phyloP scores from a whole-genome alignment of 2,888 invertebrate genomes.

The Cetonia aurata region DNA sequence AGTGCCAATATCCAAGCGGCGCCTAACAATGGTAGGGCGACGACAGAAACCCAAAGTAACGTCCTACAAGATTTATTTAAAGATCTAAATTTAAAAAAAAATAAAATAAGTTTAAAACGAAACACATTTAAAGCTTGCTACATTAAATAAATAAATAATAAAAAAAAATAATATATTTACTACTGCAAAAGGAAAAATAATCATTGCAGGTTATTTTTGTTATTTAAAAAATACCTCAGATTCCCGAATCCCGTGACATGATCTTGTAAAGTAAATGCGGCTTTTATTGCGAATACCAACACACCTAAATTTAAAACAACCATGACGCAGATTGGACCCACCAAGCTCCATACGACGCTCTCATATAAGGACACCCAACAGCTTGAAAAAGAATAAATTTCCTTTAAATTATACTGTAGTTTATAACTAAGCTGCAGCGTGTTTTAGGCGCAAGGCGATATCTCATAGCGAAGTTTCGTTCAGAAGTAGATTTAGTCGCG shows the following conservation, averaged over 20 bases:
- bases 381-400: conserved; percentile 67
- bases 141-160: conserved; percentile 4
- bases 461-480: no score
- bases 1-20: conserved; percentile 90
- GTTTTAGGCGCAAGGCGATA: no score
- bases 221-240: conserved; percentile 69
- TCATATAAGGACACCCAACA: conserved; percentile 97
- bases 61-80: conserved; percentile 70
- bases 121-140: conserved; percentile 16
- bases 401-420: neutral
- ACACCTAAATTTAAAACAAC: conserved; percentile 84
- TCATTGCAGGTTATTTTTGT: no score
- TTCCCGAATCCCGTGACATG: conserved; percentile 90
- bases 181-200: neutral
- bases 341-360: conserved; percentile 94
- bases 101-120: conserved; percentile 24
- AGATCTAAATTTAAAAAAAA: conserved; percentile 45
- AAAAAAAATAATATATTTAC: neutral
- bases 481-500: no score
- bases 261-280: conserved; percentile 91
- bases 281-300: conserved; percentile 87
- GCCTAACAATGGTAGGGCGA: conserved; percentile 86
- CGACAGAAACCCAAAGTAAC: conserved; percentile 87
- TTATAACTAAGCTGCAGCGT: no score
- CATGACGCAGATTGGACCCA: conserved; percentile 88